A percentile compares a stretch with the other conserved stretches of the same genome.
Evolutionary conservation across 2,888 invertebrate species (phyloP).

Genomic region (Andrena marginata): DNA sequence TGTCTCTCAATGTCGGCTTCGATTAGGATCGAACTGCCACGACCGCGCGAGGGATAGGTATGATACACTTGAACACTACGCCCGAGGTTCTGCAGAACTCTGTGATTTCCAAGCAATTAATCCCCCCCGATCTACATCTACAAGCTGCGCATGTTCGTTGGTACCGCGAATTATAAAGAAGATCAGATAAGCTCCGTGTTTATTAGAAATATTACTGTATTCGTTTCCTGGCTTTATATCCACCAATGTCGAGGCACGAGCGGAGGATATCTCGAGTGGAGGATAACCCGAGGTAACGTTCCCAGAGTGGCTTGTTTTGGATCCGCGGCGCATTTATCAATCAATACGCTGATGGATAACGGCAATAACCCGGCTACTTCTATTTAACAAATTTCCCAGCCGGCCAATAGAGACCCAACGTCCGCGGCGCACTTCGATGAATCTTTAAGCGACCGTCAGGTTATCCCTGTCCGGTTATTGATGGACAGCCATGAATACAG

Average conservation of each 20-base stretch:
- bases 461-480: constrained; percentile 20
- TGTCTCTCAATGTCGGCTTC: neutral
- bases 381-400: constrained; percentile 32
- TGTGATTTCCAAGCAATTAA: too few relatives aligned
- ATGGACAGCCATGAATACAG: constrained; percentile 15
- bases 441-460: constrained; percentile 20
- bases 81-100: too few relatives aligned
- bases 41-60: neutral
- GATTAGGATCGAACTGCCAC: neutral
- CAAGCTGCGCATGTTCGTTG: too few relatives aligned
- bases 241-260: neutral
- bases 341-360: constrained; percentile 51
- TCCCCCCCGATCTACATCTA: too few relatives aligned
- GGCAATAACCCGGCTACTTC: constrained; percentile 42
- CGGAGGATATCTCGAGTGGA: constrained; percentile 5
- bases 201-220: too few relatives aligned
- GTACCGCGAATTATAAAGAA: too few relatives aligned
- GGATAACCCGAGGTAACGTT: neutral
- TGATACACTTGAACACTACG: too few relatives aligned
- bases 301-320: neutral
- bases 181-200: too few relatives aligned
- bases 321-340: constrained; percentile 36
- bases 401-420: neutral
- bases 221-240: too few relatives aligned
- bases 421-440: constrained; percentile 11